These are phyloP conservation scores for Aradus depressus DNA, from an alignment of 2,888 invertebrate species.

Conservation along the genomic window DNA sequence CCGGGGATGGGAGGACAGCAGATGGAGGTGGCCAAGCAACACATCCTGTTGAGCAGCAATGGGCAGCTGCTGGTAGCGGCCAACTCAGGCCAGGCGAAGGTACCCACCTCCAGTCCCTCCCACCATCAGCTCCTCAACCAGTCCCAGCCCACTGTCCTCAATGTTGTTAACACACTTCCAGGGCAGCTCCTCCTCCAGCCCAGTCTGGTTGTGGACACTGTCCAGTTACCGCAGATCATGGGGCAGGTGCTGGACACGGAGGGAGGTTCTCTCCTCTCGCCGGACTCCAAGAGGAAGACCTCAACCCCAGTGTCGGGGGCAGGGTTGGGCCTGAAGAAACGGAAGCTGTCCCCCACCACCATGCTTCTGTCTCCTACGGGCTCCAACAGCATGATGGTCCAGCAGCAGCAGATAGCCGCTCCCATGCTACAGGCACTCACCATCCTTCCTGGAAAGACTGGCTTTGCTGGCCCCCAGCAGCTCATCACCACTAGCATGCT, in stretches of 20 bases:
- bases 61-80: conserved; percentile 55
- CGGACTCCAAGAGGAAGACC: conserved; percentile 28
- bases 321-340: conserved; percentile 21
- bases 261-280: conserved; percentile 27
- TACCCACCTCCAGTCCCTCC: conserved; percentile 55
- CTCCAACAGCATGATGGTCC: conserved; percentile 36
- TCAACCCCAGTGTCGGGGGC: too few species aligned
- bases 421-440: conserved; percentile 65
- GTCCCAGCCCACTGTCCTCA: conserved; percentile 64
- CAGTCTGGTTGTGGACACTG: conserved; percentile 62
- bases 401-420: conserved; percentile 38
- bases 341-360: conserved; percentile 22
- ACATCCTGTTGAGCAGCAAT: conserved; percentile 63
- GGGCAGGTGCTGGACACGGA: conserved; percentile 37
- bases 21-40: conserved; percentile 32
- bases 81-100: conserved; percentile 37
- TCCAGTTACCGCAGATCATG: conserved; percentile 52
- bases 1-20: conserved; percentile 15
- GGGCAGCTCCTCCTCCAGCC: conserved; percentile 69
- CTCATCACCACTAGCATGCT: conserved; percentile 51
- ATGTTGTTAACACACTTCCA: conserved; percentile 68
- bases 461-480: conserved; percentile 47
- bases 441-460: conserved; percentile 57
- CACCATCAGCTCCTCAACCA: conserved; percentile 62
- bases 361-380: conserved; percentile 53